phyloP scores from a whole-genome alignment of 2,888 invertebrate species.

The Brachypalpus laphriformis region DNA sequence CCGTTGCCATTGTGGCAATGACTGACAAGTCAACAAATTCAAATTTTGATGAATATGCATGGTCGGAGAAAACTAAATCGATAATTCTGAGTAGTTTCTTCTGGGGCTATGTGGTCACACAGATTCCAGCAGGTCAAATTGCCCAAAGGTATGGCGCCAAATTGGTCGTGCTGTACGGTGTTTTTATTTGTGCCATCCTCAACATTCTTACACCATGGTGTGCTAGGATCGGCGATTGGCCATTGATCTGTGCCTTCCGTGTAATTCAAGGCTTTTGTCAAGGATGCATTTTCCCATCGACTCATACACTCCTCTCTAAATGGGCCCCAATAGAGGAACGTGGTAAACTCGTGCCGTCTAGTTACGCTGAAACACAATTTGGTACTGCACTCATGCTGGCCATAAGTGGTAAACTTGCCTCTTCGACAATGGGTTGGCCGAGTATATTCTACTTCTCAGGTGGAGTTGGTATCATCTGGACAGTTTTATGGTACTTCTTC shows the following conservation, averaged over 20 bases:
- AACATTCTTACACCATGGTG: slow-evolving; percentile 88
- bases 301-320: slow-evolving; percentile 87
- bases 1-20: slow-evolving; percentile 90
- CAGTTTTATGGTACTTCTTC: slow-evolving; percentile 85
- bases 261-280: slow-evolving; percentile 88
- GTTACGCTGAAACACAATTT: slow-evolving; percentile 89
- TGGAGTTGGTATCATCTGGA: slow-evolving; percentile 86
- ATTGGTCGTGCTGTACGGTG: slow-evolving; percentile 84
- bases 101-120: slow-evolving; percentile 87
- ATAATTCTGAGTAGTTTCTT: slow-evolving; percentile 87
- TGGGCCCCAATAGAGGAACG: slow-evolving; percentile 89
- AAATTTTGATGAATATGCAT: slow-evolving; percentile 83
- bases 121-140: slow-evolving; percentile 87
- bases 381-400: slow-evolving; percentile 88
- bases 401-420: slow-evolving; percentile 88
- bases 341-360: slow-evolving; percentile 86
- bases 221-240: slow-evolving; percentile 86
- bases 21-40: slow-evolving; percentile 83
- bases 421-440: slow-evolving; percentile 89
- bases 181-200: slow-evolving; percentile 86
- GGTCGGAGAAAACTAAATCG: slow-evolving; percentile 85
- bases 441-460: slow-evolving; percentile 91
- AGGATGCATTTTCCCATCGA: slow-evolving; percentile 87
- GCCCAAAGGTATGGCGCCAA: slow-evolving; percentile 89
- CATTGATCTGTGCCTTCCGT: slow-evolving; percentile 85